phyloP scores from a whole-genome alignment of 2,797 vertebrate species.

The Mormyrus hasselquistii region DNA sequence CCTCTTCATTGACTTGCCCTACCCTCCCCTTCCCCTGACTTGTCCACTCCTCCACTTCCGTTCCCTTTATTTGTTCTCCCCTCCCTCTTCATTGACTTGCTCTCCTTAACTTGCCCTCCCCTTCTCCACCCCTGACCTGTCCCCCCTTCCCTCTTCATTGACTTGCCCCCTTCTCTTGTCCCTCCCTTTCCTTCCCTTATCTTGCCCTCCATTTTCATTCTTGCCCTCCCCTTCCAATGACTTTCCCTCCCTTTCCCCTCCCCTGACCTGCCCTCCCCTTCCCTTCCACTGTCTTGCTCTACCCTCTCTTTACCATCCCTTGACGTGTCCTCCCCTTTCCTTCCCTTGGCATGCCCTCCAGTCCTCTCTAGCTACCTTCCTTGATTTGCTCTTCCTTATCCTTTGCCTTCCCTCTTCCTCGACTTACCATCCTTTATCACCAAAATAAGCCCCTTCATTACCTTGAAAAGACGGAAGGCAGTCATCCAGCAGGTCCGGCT shows the following conservation, averaged over 20 bases:
- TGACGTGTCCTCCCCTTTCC: not conserved
- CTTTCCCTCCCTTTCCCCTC: not conserved
- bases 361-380: not conserved
- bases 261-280: not conserved
- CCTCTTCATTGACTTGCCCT: not conserved
- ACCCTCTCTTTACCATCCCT: not conserved
- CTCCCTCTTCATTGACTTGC: not conserved
- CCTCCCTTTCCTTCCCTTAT: too few relatives aligned
- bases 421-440: not conserved
- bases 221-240: not conserved
- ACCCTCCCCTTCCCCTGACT: not conserved
- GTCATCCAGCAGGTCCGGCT: slow-evolving; percentile 92
- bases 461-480: slow-evolving; percentile 90
- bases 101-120: not conserved
- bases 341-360: not conserved
- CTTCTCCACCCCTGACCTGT: not conserved
- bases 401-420: not conserved
- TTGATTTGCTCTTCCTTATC: not conserved
- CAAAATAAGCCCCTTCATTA: not conserved
- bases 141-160: not conserved
- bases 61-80: not conserved
- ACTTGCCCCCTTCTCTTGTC: not conserved
- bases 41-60: not conserved
- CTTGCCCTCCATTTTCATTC: not conserved
- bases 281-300: not conserved